These are phyloP conservation scores for Ophion costatus DNA, from an alignment of 2,888 invertebrate species.

Conservation along the genomic window DNA sequence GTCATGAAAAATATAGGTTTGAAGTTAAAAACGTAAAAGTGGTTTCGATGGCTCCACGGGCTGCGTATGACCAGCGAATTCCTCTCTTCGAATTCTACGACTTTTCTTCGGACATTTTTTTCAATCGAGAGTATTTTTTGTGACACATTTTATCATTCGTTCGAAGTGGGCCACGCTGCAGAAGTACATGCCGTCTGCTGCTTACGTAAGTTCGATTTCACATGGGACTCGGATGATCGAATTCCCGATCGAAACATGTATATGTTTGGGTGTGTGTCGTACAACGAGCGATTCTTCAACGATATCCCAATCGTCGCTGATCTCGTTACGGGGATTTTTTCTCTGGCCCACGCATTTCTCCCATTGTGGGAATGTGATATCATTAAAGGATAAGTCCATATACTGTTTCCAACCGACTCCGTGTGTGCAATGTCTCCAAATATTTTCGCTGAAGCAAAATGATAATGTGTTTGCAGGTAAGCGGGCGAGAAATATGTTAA, in stretches of 20 bases:
- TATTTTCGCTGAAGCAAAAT: not conserved
- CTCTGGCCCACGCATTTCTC: constrained; percentile 6
- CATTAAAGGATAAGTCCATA: not conserved
- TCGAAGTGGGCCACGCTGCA: not conserved
- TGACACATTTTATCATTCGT: not conserved
- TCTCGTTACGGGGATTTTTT: constrained; percentile 28
- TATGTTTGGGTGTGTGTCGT: not conserved
- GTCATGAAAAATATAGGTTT: not conserved
- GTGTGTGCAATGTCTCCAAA: not conserved
- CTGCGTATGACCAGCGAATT: not conserved
- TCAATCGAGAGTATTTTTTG: not conserved
- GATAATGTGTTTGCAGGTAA: not conserved
- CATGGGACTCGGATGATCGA: constrained; percentile 36
- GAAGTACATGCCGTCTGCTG: not conserved
- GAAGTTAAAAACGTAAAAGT: not conserved
- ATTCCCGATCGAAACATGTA: constrained; percentile 19
- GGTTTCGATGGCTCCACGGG: not conserved
- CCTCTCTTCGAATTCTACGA: not conserved
- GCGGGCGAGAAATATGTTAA: too few relatives aligned
- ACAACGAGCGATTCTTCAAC: constrained; percentile 29
- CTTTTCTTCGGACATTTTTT: not conserved
- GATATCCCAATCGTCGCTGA: constrained; percentile 35
- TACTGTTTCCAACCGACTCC: not conserved
- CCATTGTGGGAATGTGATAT: constrained; percentile 16
- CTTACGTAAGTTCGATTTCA: constrained; percentile 28